These are phyloP conservation scores for Phalanger gymnotis DNA, from an alignment of 2,797 vertebrate species.

Conservation along the genomic window DNA sequence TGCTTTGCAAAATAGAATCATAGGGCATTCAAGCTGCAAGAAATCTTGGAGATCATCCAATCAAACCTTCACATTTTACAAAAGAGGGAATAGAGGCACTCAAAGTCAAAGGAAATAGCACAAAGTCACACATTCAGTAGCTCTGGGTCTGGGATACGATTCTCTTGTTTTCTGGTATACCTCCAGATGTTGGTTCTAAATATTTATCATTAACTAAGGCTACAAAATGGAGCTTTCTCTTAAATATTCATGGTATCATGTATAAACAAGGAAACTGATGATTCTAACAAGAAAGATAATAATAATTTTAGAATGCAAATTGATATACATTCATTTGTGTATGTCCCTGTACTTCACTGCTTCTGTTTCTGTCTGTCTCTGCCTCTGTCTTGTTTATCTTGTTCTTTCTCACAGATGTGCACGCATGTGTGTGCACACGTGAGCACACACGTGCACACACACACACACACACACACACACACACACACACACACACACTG, in stretches of 20 bases:
- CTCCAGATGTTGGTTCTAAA: background rate
- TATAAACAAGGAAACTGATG: background rate
- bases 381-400: background rate
- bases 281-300: background rate
- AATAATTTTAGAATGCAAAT: background rate
- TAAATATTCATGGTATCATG: background rate
- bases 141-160: background rate
- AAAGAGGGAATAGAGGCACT: background rate
- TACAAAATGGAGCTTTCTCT: background rate
- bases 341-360: background rate
- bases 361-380: background rate
- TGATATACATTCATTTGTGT: background rate
- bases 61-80: background rate
- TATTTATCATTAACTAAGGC: background rate
- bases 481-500: background rate
- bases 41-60: background rate
- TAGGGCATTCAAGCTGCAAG: background rate
- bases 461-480: background rate
- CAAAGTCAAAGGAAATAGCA: background rate
- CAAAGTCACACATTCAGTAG: background rate
- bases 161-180: background rate
- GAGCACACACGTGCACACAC: background rate
- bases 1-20: slow-evolving; percentile 27
- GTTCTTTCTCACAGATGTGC: background rate
- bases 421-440: no score